phyloP scores from a whole-genome alignment of 2,113 vertebrate genomes.

The Syngnathus scovelli region DNA sequence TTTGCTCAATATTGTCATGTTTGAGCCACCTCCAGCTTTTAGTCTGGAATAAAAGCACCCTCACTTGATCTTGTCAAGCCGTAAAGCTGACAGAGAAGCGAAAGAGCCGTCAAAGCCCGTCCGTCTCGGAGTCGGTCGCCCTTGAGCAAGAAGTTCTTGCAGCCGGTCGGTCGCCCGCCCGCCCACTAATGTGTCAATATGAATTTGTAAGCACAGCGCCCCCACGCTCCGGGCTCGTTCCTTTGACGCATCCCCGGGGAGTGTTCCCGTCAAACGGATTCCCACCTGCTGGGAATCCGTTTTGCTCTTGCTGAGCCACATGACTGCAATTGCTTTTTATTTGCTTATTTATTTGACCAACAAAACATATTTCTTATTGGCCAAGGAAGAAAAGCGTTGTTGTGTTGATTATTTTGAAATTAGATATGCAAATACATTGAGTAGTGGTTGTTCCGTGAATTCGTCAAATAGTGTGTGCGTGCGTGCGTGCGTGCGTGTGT shows the following conservation, averaged over 20 bases:
- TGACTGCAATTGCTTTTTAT: not conserved
- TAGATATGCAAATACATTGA: too few relatives aligned
- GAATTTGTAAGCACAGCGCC: not conserved
- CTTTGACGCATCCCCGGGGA: not conserved
- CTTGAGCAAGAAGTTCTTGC: not conserved
- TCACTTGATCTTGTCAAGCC: not conserved
- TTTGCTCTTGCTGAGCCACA: not conserved
- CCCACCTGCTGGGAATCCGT: conserved; percentile 1
- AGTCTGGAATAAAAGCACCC: conserved; percentile 1
- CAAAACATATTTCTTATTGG: not conserved
- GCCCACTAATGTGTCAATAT: not conserved
- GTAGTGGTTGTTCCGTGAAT: too few relatives aligned
- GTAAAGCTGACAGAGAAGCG: conserved; percentile 3
- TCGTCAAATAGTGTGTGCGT: too few relatives aligned
- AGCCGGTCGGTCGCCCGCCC: too few relatives aligned
- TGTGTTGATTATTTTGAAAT: too few relatives aligned
- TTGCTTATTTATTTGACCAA: too few relatives aligned
- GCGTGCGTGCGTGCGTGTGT: too few relatives aligned
- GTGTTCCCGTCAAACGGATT: not conserved
- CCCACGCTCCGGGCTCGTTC: not conserved
- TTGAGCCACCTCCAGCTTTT: not conserved
- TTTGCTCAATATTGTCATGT: not conserved
- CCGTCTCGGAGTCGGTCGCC: not conserved
- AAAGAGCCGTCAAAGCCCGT: not conserved
- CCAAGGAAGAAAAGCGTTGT: not conserved